phyloP scores from a whole-genome alignment of 2,888 invertebrate species.

The Trissonchulus sp. region DNA sequence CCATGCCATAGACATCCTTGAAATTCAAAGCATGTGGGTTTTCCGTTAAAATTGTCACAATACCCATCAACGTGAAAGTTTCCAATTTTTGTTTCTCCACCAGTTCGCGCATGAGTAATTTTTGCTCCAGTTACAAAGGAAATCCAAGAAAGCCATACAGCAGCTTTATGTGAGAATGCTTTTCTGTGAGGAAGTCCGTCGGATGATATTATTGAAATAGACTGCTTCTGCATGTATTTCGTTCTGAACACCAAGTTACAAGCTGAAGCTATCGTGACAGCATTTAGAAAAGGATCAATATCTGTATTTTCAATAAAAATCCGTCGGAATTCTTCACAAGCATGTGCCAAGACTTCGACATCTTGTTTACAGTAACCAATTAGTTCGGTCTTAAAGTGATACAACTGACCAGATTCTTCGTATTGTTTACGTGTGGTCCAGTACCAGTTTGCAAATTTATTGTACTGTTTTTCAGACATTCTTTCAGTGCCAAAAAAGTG shows the following conservation, averaged over 20 bases:
- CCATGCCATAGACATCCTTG: conserved; percentile 40
- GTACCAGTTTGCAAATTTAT: conserved; percentile 12
- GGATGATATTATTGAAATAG: background rate
- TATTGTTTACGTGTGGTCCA: background rate
- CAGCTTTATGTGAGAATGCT: background rate
- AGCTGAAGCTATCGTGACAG: conserved; percentile 36
- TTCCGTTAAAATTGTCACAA: background rate
- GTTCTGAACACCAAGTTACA: background rate
- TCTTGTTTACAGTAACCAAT: conserved; percentile 37
- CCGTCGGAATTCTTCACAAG: background rate
- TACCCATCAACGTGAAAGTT: conserved; percentile 36
- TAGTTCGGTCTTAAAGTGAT: background rate
- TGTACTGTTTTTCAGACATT: background rate
- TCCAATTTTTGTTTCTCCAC: conserved; percentile 33
- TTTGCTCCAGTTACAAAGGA: background rate
- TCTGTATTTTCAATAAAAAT: conserved; percentile 1
- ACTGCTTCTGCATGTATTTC: background rate
- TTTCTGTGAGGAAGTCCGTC: background rate
- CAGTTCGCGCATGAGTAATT: conserved; percentile 24
- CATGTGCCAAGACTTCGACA: conserved; percentile 32
- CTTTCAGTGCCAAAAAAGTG: conserved; percentile 8
- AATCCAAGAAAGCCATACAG: background rate
- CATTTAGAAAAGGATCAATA: conserved; percentile 33
- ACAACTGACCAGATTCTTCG: background rate
- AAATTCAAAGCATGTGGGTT: conserved; percentile 34